Base-by-base conservation (phyloP, 2,113 vertebrate genomes). In the Aspiorhynchus laticeps region DNA sequence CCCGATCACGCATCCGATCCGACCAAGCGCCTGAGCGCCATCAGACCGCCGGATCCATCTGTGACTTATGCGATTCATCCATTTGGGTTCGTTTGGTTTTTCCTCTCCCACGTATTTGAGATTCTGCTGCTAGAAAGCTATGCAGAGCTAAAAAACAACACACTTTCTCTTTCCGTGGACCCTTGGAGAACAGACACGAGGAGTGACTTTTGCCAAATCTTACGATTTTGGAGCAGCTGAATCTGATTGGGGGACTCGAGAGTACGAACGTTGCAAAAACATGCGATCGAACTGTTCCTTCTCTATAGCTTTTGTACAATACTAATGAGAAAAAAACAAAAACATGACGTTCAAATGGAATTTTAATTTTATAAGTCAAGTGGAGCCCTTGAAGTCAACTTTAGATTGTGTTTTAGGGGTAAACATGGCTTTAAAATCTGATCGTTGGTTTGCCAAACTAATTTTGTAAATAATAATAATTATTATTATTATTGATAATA, bases 291-390 rank as follows among this genome's bases (percentile, higher is more conserved):
- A 94, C 95, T 94, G 93, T 96, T 97, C 96, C 97, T 97, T 95
- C 96, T 97, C 96, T 96, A 95, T 94, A 96, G 97, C 97, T 97
- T 99, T 99, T 98, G 97, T 99, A 99, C 96, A 97, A 97, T 97
- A 96, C 91, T 81, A 90, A 94, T 93, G 90, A 86, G 92, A 94
- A 93, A 91, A 90, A 88, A 67, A 61, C 15, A 83, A 65, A 87
- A 88, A 67, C 61, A 56, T 92, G 91, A 95, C 95, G 96, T 92
- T 95, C 94, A 97, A 96, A 97, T 95, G 90, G 94, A 95, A 96
- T 98, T 98, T 98, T 99, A 98, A 98, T 98, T 99, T 99, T 99
- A 93, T 98, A 98, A 97, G 95, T 97, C 96, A 96, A 41, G 94
- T 95, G 94, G 96, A 96, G 96, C 96, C 95, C 95, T 96, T 95